phyloP scores from a whole-genome alignment of 2,113 vertebrate species.

The Salminus brasiliensis region DNA sequence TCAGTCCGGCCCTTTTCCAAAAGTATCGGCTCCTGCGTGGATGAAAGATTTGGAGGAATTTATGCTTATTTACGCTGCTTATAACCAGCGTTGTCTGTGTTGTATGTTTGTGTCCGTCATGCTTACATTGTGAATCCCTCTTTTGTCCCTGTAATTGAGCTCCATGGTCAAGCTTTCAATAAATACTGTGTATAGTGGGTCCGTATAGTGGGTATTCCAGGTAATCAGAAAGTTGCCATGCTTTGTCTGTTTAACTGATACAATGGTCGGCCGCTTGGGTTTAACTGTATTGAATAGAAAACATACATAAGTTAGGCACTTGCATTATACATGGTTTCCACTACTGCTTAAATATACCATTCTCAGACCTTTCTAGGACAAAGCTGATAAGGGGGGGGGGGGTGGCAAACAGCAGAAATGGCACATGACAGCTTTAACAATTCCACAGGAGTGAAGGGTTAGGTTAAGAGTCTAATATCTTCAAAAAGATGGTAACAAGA shows the following conservation, averaged over 20 bases:
- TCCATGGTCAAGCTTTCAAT: fast-evolving
- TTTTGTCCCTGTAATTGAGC: slow-evolving; percentile 61
- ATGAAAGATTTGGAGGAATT: too few relatives aligned
- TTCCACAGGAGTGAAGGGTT: too few relatives aligned
- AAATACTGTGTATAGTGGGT: fast-evolving
- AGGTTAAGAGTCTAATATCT: too few relatives aligned
- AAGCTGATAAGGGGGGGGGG: too few relatives aligned
- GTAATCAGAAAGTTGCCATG: slow-evolving; percentile 50
- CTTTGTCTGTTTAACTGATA: slow-evolving; percentile 22
- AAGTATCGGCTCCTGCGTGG: background rate
- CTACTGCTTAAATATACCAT: background rate
- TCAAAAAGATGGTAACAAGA: too few relatives aligned
- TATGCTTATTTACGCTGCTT: too few relatives aligned
- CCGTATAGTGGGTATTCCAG: slow-evolving; percentile 47
- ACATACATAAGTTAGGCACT: background rate
- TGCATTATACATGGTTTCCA: too few relatives aligned
- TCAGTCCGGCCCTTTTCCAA: background rate
- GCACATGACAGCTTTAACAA: too few relatives aligned
- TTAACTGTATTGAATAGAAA: slow-evolving; percentile 60
- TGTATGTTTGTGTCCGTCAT: background rate
- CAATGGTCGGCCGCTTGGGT: slow-evolving; percentile 58
- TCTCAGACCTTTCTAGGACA: too few relatives aligned
- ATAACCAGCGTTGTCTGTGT: too few relatives aligned
- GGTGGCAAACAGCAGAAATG: too few relatives aligned
- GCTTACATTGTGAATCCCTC: slow-evolving; percentile 45